A percentile compares a stretch with the other conserved stretches of the same genome.
Conservation (phyloP, 2,797 vertebrate genomes). For the Aplochiton taeniatus region DNA sequence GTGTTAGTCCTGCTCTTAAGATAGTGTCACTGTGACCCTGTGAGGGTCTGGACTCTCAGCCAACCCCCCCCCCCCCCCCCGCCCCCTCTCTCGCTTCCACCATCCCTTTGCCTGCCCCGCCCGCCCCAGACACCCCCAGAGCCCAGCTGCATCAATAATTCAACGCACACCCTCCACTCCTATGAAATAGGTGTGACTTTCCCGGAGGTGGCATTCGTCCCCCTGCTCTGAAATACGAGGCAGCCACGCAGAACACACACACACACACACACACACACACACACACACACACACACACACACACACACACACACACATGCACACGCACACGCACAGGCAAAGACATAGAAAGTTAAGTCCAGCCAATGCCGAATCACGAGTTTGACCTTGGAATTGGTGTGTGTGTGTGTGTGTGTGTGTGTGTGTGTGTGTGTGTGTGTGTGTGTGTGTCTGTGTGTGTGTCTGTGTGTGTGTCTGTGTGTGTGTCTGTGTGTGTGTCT, state of each 20-base stretch:
- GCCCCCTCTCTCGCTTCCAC: slow-evolving; percentile 21
- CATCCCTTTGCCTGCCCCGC: slow-evolving; percentile 31
- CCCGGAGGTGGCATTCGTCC: slow-evolving; percentile 65
- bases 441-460: slow-evolving; percentile 16
- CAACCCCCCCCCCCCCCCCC: too few species aligned
- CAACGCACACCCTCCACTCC: slow-evolving; percentile 37
- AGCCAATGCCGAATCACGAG: slow-evolving; percentile 41
- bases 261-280: slow-evolving; percentile 5
- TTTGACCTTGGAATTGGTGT: slow-evolving; percentile 48
- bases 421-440: neutral
- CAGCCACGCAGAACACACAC: slow-evolving; percentile 38
- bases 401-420: neutral
- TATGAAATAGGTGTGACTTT: slow-evolving; percentile 58
- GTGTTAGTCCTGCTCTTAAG: too few species aligned
- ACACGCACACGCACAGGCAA: neutral
- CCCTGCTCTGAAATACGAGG: slow-evolving; percentile 52
- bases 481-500: neutral
- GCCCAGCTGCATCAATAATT: slow-evolving; percentile 70
- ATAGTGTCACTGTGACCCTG: slow-evolving; percentile 53
- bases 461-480: slow-evolving; percentile 7
- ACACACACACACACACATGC: slow-evolving; percentile 5
- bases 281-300: neutral
- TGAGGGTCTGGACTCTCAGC: too few species aligned
- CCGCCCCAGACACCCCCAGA: slow-evolving; percentile 37
- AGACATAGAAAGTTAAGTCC: neutral